These are phyloP conservation scores for Patella depressa DNA, from an alignment of 2,888 invertebrate genomes.

Conservation along the genomic window DNA sequence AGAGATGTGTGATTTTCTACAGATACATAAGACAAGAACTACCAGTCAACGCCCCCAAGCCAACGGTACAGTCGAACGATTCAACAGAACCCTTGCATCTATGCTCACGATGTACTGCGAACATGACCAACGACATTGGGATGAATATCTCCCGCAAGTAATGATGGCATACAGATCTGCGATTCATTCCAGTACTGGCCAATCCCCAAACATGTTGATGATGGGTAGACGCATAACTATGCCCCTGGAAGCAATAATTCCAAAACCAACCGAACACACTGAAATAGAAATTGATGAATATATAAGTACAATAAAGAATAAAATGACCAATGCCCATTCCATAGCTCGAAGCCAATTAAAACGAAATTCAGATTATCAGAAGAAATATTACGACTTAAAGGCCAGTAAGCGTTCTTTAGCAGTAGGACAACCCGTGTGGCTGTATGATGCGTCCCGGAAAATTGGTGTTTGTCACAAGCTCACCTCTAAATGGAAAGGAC, in stretches of 20 bases:
- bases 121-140: conserved; percentile 29
- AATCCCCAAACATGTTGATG: conserved; percentile 36
- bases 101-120: conserved; percentile 28
- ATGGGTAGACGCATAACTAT: conserved; percentile 29
- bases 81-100: conserved; percentile 31
- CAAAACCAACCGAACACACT: conserved; percentile 2
- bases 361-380: not conserved
- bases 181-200: conserved; percentile 25
- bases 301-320: not conserved
- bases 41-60: conserved; percentile 29
- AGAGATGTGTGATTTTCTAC: conserved; percentile 30
- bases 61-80: conserved; percentile 34
- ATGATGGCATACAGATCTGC: conserved; percentile 39
- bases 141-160: conserved; percentile 31
- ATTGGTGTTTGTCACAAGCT: conserved; percentile 31
- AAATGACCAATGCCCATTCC: not conserved
- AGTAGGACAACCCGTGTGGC: conserved; percentile 30
- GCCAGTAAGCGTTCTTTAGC: conserved; percentile 9
- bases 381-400: conserved; percentile 26
- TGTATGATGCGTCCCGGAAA: conserved; percentile 30
- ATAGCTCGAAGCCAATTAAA: not conserved
- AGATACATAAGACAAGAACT: conserved; percentile 32
- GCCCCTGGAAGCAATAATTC: conserved; percentile 30
- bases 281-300: not conserved
- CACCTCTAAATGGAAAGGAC: conserved; percentile 30